Percentiles rank a stretch among this genome's conserved stretches.
Conservation (phyloP, 1,140 invertebrate genomes). For the Drosophila serrata region DNA sequence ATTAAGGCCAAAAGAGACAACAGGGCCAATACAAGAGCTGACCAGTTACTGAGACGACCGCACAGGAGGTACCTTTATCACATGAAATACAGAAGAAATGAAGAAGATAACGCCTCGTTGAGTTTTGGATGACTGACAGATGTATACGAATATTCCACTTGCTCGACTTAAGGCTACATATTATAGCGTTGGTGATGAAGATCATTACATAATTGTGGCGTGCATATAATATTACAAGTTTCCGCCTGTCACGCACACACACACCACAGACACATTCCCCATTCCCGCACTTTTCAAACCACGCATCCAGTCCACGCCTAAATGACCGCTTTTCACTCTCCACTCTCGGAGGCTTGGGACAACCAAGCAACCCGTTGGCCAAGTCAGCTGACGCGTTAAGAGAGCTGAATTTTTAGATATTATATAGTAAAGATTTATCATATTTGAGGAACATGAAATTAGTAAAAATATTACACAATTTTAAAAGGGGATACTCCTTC, state of each 20-base stretch:
- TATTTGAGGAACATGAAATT: neutral
- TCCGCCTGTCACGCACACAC: slow-evolving; percentile 79
- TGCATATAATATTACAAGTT: slow-evolving; percentile 81
- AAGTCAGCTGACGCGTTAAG: slow-evolving; percentile 72
- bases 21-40: slow-evolving; percentile 17
- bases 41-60: slow-evolving; percentile 30
- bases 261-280: slow-evolving; percentile 44
- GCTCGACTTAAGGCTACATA: slow-evolving; percentile 39
- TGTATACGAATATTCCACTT: slow-evolving; percentile 34
- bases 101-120: slow-evolving; percentile 44
- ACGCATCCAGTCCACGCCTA: slow-evolving; percentile 52
- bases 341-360: slow-evolving; percentile 44
- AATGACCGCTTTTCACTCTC: slow-evolving; percentile 76
- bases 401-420: slow-evolving; percentile 2
- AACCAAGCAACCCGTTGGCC: slow-evolving; percentile 69
- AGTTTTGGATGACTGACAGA: slow-evolving; percentile 35
- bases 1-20: slow-evolving; percentile 10
- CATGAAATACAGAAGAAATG: slow-evolving; percentile 1
- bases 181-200: slow-evolving; percentile 36
- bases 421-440: neutral
- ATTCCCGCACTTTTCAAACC: slow-evolving; percentile 3
- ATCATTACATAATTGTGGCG: slow-evolving; percentile 77
- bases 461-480: no score
- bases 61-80: slow-evolving; percentile 55
- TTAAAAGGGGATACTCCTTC: no score